phyloP scores from a whole-genome alignment of 2,797 vertebrate genomes.

The Phaenicophaeus curvirostris region DNA sequence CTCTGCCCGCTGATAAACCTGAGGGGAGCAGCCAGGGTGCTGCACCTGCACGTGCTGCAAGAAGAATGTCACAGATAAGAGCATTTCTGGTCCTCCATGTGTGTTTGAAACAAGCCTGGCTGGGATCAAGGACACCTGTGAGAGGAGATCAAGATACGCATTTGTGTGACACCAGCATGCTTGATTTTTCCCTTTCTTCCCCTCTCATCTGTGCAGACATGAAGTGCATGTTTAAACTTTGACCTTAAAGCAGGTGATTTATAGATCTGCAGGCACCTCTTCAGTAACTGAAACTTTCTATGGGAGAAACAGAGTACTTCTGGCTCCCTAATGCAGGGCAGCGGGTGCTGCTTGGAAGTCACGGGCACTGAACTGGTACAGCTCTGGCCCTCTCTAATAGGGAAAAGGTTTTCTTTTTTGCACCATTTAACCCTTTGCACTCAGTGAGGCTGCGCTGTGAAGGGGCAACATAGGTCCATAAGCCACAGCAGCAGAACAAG shows the following conservation, averaged over 20 bases:
- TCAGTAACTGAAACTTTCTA: not conserved
- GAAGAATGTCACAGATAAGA: slow-evolving; percentile 26
- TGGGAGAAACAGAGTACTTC: not conserved
- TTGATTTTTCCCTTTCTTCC: not conserved
- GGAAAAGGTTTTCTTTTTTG: slow-evolving; percentile 19
- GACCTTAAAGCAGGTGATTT: not conserved
- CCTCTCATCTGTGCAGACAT: not conserved
- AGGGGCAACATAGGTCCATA: not conserved
- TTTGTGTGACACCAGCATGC: not conserved
- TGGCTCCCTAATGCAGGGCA: not conserved
- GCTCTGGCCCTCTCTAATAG: not conserved
- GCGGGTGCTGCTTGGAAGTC: slow-evolving; percentile 35
- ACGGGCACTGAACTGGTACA: not conserved
- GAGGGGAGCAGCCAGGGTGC: not conserved
- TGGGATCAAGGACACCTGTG: slow-evolving; percentile 20
- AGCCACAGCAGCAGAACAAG: not conserved
- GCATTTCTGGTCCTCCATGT: not conserved
- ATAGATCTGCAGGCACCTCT: not conserved
- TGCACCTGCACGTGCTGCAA: not conserved
- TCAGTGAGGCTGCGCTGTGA: not conserved
- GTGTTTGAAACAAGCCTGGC: not conserved
- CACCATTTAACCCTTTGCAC: slow-evolving; percentile 47
- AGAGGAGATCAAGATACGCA: not conserved
- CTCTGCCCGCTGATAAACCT: not conserved
- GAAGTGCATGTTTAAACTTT: not conserved